phyloP scores from a whole-genome alignment of 2,888 invertebrate species.

The Ormyrus thymus region DNA sequence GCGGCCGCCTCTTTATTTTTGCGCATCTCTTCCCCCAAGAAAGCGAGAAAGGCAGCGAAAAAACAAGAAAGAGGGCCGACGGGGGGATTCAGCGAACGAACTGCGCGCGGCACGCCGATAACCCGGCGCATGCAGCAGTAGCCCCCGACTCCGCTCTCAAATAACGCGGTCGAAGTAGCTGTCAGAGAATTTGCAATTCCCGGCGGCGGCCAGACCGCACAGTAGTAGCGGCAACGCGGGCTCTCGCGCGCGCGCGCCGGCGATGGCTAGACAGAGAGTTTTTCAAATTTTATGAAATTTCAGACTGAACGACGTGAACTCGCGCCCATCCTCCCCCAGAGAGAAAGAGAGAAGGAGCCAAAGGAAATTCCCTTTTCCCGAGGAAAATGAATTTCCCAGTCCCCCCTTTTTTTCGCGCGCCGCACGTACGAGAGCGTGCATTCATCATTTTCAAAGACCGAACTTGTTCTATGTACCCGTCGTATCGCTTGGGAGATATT shows the following conservation, averaged over 20 bases:
- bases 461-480: neutral
- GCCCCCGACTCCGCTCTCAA: conserved; percentile 15
- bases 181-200: conserved; percentile 60
- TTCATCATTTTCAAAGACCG: conserved; percentile 52
- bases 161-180: conserved; percentile 57
- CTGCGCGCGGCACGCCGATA: neutral
- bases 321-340: neutral
- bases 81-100: neutral
- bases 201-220: conserved; percentile 37
- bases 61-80: neutral
- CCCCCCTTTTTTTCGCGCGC: neutral
- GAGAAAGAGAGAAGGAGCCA: conserved; percentile 1
- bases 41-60: too few relatives aligned
- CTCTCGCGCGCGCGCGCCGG: neutral
- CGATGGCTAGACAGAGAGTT: conserved; percentile 41
- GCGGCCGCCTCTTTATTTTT: conserved; percentile 1
- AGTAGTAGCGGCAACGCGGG: neutral
- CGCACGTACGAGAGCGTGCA: neutral
- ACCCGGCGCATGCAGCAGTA: conserved; percentile 4
- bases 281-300: conserved; percentile 57
- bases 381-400: conserved; percentile 46
- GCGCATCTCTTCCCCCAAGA: conserved; percentile 1
- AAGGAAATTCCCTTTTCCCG: conserved; percentile 42
- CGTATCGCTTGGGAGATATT: neutral
- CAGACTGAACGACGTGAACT: conserved; percentile 48